These are phyloP conservation scores for Drosophila pseudoananassae DNA, from an alignment of 1,140 invertebrate species.

Conservation along the genomic window DNA sequence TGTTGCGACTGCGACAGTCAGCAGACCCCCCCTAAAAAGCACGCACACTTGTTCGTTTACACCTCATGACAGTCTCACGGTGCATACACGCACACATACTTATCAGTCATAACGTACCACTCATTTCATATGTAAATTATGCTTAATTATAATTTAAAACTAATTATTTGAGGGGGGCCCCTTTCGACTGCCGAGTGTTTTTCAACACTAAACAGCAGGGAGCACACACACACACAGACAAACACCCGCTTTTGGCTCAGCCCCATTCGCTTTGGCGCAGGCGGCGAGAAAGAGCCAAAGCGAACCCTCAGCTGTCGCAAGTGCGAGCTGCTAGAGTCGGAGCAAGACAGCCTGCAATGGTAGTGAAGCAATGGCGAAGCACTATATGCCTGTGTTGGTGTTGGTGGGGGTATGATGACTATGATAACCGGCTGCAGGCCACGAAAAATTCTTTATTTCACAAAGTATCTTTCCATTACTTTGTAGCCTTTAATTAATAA, in stretches of 20 bases:
- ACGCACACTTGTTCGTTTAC: conserved; percentile 15
- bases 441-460: conserved; percentile 28
- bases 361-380: conserved; percentile 37
- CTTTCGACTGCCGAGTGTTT: conserved; percentile 35
- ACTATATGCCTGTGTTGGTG: conserved; percentile 33
- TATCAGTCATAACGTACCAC: conserved; percentile 40
- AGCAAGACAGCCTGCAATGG: conserved; percentile 33
- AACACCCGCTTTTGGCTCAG: conserved; percentile 65
- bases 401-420: conserved; percentile 70
- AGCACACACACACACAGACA: conserved; percentile 55
- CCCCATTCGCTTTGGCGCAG: conserved; percentile 58
- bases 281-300: conserved; percentile 64
- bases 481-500: neutral
- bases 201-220: conserved; percentile 60
- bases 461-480: conserved; percentile 29
- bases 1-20: conserved; percentile 57
- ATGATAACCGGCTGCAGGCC: conserved; percentile 70
- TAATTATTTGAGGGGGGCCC: conserved; percentile 63
- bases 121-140: conserved; percentile 66
- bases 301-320: conserved; percentile 58
- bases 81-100: conserved; percentile 12
- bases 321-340: conserved; percentile 41
- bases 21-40: conserved; percentile 49
- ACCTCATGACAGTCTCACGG: conserved; percentile 10
- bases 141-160: conserved; percentile 71